phyloP scores from a whole-genome alignment of 2,113 vertebrate genomes.

The Stigmatopora nigra region DNA sequence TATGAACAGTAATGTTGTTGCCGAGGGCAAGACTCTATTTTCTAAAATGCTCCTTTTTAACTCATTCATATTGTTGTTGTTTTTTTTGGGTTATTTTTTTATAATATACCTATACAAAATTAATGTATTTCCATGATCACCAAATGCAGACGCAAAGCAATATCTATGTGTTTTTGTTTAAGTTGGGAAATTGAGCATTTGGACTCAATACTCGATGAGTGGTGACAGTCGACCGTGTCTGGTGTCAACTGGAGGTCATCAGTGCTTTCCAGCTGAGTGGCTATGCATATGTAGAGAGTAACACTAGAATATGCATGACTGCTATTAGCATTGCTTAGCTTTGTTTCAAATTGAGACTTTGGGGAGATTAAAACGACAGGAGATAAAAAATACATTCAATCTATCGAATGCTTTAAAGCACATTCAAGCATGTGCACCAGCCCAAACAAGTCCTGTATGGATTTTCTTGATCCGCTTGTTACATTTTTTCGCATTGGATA shows the following conservation, averaged over 20 bases:
- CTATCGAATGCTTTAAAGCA: too few species aligned
- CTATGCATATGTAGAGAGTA: slow-evolving; percentile 40
- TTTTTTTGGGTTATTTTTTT: too few species aligned
- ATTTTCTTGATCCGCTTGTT: too few species aligned
- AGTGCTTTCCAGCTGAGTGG: slow-evolving; percentile 48
- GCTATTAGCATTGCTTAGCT: slow-evolving; percentile 41
- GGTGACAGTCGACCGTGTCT: slow-evolving; percentile 13
- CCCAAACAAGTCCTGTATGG: too few species aligned
- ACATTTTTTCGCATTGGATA: too few species aligned
- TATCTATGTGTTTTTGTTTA: not conserved
- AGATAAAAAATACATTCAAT: not conserved
- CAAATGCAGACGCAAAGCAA: not conserved
- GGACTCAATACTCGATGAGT: slow-evolving; percentile 18
- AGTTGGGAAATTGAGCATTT: slow-evolving; percentile 15
- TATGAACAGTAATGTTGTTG: slow-evolving; percentile 33
- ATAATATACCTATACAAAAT: not conserved
- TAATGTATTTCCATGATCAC: not conserved
- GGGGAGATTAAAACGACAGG: not conserved
- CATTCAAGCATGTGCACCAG: not conserved
- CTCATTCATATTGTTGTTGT: too few species aligned
- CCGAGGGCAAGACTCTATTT: slow-evolving; percentile 46
- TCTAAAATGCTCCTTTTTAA: slow-evolving; percentile 24
- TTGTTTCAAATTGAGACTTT: slow-evolving; percentile 11
- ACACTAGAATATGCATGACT: slow-evolving; percentile 57
- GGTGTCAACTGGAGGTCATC: slow-evolving; percentile 54